Conservation (phyloP, 2,797 vertebrate species). For the Spinus olivaceus region DNA sequence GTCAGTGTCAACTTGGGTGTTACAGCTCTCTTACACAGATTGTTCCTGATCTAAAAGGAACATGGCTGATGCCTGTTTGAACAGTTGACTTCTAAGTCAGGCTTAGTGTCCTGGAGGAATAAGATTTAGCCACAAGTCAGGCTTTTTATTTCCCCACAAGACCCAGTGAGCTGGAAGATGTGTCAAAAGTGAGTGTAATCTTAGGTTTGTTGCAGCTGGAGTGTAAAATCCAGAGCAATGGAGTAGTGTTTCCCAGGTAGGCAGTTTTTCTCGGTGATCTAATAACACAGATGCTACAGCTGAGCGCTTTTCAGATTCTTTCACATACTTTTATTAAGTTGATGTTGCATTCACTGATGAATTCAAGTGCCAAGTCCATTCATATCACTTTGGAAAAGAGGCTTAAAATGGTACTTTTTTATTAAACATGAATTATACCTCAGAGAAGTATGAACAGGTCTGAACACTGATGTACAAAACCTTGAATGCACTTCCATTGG, state of each 20-base stretch:
- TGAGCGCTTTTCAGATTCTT: conserved; percentile 35
- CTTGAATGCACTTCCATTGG: conserved; percentile 46
- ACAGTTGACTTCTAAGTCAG: not conserved
- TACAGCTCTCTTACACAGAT: not conserved
- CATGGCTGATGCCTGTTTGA: not conserved
- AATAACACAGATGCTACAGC: not conserved
- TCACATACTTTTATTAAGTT: conserved; percentile 62
- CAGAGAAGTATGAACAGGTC: conserved; percentile 12
- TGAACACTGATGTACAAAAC: conserved; percentile 54
- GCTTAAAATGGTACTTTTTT: conserved; percentile 21
- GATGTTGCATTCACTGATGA: conserved; percentile 21
- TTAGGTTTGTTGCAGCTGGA: not conserved
- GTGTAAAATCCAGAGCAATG: not conserved
- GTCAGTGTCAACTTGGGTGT: not conserved
- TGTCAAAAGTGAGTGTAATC: not conserved
- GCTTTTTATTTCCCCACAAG: not conserved
- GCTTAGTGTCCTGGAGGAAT: not conserved
- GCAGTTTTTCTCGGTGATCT: not conserved
- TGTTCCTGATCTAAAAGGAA: not conserved
- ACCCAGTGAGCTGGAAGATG: not conserved
- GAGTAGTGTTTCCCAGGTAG: not conserved
- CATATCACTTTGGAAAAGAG: conserved; percentile 30
- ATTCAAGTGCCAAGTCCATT: conserved; percentile 9
- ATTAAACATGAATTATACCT: conserved; percentile 20
- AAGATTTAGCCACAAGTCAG: not conserved